Conservation (phyloP, 1,140 invertebrate species). For the Ips nitidus region DNA sequence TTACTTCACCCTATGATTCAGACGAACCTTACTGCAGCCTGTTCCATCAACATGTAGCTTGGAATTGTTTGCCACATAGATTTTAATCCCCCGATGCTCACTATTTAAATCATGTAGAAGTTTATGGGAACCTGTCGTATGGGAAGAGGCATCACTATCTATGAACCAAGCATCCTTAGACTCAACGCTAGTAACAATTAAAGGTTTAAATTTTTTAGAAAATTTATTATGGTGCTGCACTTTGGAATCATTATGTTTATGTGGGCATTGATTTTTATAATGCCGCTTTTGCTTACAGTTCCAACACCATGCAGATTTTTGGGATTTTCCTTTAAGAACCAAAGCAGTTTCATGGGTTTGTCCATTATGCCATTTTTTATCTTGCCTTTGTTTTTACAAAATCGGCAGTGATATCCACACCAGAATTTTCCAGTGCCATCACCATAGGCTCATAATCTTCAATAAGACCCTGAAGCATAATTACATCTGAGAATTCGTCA, state of each 20-base stretch:
- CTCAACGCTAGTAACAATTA: no score
- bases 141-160: conserved; percentile 34
- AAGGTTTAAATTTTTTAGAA: no score
- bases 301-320: conserved; percentile 32
- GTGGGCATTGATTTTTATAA: conserved; percentile 35
- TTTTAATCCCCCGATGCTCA: conserved; percentile 14
- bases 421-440: conserved; percentile 49
- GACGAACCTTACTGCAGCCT: conserved; percentile 13
- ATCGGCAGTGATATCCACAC: conserved; percentile 41
- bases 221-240: no score
- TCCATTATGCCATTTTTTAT: conserved; percentile 40
- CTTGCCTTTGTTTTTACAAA: conserved; percentile 47
- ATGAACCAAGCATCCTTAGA: conserved; percentile 32
- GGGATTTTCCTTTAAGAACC: conserved; percentile 10
- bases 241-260: neutral
- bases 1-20: conserved; percentile 16
- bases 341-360: conserved; percentile 6
- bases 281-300: conserved; percentile 33
- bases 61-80: conserved; percentile 15
- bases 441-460: conserved; percentile 47
- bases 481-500: conserved; percentile 41
- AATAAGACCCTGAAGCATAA: conserved; percentile 43
- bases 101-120: conserved; percentile 13
- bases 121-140: conserved; percentile 10
- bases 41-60: conserved; percentile 16